Base-by-base conservation (phyloP, 2,113 vertebrate species). In the Toxotes chatareus region DNA sequence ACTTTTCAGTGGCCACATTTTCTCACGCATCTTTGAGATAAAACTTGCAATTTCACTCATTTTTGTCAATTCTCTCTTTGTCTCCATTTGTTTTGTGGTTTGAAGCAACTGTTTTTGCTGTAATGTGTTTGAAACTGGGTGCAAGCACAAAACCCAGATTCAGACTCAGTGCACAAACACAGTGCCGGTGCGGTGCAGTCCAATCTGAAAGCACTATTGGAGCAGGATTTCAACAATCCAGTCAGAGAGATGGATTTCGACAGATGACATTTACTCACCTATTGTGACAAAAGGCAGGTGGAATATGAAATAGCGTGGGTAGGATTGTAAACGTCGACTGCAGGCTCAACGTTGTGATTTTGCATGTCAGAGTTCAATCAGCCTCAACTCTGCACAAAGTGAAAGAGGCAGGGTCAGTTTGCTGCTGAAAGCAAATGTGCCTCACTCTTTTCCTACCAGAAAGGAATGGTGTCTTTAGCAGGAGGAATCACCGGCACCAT, bases 201-300 rank as follows among this genome's bases (percentile, higher is more conserved):
- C 34, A 77, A 63, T 63, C 70, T 67, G 73, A 71, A 56, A 60
- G 44, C 12, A n/a, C 40, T 61, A 46, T 32, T 32, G 8, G 34
- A 53, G 31, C 47, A 34, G 7, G 23, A 38, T 32, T 51, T 64
- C 21, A 63, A 44, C 19, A 32, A 23, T 19, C 55, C 13, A 31
- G 38, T 55, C 46, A 32, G 36, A 16, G 11, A 51, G 6, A 51
- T 10, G 2, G 10, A 73, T 47, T 57, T 47, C 0, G 8, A 21
- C 47, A 68, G 42, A 34, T 60, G 40, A 76, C 66, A 59, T 51
- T 31, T 64, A 34, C 9, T 74, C 4, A 1, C 10, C 0, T 67
- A 31, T 36, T 23, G 7, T 32, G 12, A 16, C 4, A 9, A 46
- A 31, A 17, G 10, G 63, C 40, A 40, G 62, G 12, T 0, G 6